Base-by-base conservation (phyloP, 2,888 invertebrate genomes). In the Cheilosia scutellata region DNA sequence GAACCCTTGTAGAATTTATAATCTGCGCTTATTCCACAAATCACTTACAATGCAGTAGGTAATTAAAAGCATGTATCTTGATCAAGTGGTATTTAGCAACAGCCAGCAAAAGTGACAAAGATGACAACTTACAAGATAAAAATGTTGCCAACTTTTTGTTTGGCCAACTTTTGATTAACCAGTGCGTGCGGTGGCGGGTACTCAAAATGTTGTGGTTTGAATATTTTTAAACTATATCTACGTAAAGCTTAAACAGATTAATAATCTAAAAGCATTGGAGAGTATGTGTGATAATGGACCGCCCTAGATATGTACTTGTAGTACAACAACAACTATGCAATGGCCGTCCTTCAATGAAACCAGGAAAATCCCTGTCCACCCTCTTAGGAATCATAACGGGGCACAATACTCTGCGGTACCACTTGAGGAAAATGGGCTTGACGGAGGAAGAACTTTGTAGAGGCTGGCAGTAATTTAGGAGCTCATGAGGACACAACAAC, bases 21-120 rank as follows among this genome's bases (percentile, higher is more conserved):
- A 78, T 63, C 16, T 20, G 40, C 53, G 55, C 13, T 44, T 33
- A 37, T 33, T 58, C 51, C 6, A 33, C 60, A 29, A 44, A 68
- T 60, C 60, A 11, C 40, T 51, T 47, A 37, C 47, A 49, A 31
- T 20, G 20, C 33, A 33, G 44, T 47, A n/a, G n/a, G n/a, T n/a
- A 70, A 77, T 77, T 62, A 62, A 55, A 62, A 47, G 37, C 47
- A 20, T 31, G 49, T 44, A 78, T 47, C 62, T 4, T 25, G 44
- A 55, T 37, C 31, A 29, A n/a, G 11, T 25, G 4, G 40, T 6
- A 51, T 66, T 60, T 40, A 29, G 68, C 51, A 68, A 53, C 20
- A 42, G 2, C 37, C 4, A 37, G 11, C 37, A 11, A 37, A 4
- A 53, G 25, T 44, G 53, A n/a, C 66, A 6, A 11, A 11, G 37